A percentile compares a stretch with the other conserved stretches of the same genome.
phyloP scores from a whole-genome alignment of 2,888 invertebrate genomes.

The Aleiodes testaceus region DNA sequence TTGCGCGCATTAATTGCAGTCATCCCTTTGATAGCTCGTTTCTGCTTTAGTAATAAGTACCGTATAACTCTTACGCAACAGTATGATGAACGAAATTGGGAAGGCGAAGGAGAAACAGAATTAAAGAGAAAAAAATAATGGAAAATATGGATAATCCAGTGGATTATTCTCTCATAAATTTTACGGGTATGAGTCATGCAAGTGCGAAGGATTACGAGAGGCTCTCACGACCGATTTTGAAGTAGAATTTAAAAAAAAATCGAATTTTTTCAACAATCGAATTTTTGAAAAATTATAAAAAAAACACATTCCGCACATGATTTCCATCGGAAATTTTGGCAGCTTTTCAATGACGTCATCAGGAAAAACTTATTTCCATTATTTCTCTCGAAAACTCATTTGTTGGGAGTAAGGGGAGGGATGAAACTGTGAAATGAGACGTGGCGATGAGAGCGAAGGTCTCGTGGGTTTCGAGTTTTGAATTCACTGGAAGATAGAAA shows the following conservation, averaged over 20 bases:
- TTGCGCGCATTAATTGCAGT: conserved; percentile 5
- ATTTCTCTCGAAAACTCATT: conserved; percentile 56
- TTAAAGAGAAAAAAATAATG: background rate
- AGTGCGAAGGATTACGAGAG: conserved; percentile 52
- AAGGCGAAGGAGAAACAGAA: conserved; percentile 43
- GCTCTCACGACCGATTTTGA: conserved; percentile 6
- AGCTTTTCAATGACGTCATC: too few relatives aligned
- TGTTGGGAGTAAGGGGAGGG: conserved; percentile 33
- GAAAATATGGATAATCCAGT: conserved; percentile 60
- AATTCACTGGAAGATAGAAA: background rate
- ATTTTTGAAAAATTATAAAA: too few relatives aligned
- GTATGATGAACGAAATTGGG: background rate
- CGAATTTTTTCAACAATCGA: too few relatives aligned
- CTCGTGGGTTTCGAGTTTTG: background rate
- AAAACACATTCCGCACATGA: too few relatives aligned
- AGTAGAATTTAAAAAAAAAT: too few relatives aligned
- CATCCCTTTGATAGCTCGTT: background rate
- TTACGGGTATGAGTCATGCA: conserved; percentile 44
- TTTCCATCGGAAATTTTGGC: too few relatives aligned
- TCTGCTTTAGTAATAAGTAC: conserved; percentile 6
- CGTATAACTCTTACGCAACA: conserved; percentile 19
- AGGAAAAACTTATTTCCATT: too few relatives aligned
- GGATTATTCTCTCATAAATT: conserved; percentile 68
- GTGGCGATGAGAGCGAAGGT: conserved; percentile 39
- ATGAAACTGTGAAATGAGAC: conserved; percentile 54